Evolutionary conservation across 1,140 invertebrate genomes (phyloP).

Genomic region (Hesperophylax magnus): DNA sequence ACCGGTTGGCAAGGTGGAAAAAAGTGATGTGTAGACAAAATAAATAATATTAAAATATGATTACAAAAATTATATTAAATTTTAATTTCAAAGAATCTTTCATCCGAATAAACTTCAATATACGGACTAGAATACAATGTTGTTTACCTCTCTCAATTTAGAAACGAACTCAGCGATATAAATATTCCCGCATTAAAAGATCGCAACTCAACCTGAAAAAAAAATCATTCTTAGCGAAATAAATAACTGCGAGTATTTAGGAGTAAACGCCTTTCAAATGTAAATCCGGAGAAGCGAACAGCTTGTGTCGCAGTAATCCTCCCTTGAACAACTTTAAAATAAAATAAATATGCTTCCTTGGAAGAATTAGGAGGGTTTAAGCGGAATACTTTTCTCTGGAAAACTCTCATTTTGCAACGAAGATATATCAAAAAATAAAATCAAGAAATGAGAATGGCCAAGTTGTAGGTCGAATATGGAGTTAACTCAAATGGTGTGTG

Average conservation of each 20-base stretch:
- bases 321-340: constrained; percentile 32
- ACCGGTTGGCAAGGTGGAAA: too few species aligned
- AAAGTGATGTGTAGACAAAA: too few species aligned
- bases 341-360: constrained; percentile 43
- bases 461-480: too few species aligned
- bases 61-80: too few species aligned
- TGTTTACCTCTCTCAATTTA: too few species aligned
- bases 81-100: too few species aligned
- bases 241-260: constrained; percentile 18
- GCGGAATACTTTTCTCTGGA: not conserved
- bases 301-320: constrained; percentile 22
- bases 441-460: too few species aligned
- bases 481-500: too few species aligned
- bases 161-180: not conserved
- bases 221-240: not conserved
- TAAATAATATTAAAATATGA: too few species aligned
- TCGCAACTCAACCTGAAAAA: not conserved
- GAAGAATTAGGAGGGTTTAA: not conserved
- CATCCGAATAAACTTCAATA: too few species aligned
- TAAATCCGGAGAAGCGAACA: not conserved
- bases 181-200: not conserved
- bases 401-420: not conserved
- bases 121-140: too few species aligned
- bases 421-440: too few species aligned
- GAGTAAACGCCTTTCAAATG: constrained; percentile 28